Base-by-base conservation (phyloP, 2,888 invertebrate species). In the Thera obeliscata region DNA sequence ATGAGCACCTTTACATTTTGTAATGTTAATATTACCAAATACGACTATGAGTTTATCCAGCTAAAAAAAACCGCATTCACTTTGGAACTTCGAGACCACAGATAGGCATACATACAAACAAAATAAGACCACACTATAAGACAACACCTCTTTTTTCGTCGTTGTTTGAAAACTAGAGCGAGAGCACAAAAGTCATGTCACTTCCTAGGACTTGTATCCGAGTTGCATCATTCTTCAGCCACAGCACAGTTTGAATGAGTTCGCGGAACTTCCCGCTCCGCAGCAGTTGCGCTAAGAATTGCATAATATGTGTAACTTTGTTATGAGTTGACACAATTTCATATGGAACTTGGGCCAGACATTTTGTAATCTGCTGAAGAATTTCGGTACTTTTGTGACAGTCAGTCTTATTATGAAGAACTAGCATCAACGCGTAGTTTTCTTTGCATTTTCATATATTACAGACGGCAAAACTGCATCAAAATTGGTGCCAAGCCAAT, bases 401-500 rank as follows among this genome's bases (percentile, higher is more conserved):
- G 7, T 50, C 5, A 50, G 6, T 50, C 6, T 50, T 22, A 12
- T 46, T 43, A 7, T 2, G 43, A 43, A 43, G 22, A 22, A 22
- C 22, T 22, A 22, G 22, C 22, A 22, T 22, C 22, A 22, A 22
- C 22, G 22, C 22, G 22, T 22, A 22, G 22, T 0, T 22, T 22
- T 22, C 22, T 22, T 22, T 22, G 22, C 22, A 22, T 22, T 22
- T 22, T 22, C 0, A 22, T 22, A 22, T 22, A 1, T 22, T 22
- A 22, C 5, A 6, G 41, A 7, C 41, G 7, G 41, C 6, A 46
- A 64, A 65, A 60, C 43, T 65, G 56, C 62, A 49, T 9, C 35
- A 59, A 9, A 56, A 61, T 58, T 63, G 60, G 63, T 67, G 41
- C 73, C 43, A 46, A 9, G 68, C 74, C 76, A 77, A 75, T 81